Conservation (phyloP, 2,888 invertebrate species). For the Exocentrus adspersus region DNA sequence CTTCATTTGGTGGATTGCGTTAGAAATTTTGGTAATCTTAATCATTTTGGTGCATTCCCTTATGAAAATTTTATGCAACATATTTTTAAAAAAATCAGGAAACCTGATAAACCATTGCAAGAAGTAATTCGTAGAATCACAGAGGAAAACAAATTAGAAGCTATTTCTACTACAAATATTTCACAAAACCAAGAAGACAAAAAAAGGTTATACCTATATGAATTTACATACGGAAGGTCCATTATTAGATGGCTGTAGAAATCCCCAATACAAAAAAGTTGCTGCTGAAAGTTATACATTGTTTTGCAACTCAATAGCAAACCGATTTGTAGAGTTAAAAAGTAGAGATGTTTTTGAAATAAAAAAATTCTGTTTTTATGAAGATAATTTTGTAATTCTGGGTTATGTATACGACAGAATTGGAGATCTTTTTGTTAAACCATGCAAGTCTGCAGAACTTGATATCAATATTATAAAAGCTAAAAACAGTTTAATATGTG, state of each 20-base stretch:
- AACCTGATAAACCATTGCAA: neutral
- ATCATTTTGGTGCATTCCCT: constrained; percentile 3
- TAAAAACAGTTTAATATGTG: neutral
- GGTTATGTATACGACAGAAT: neutral
- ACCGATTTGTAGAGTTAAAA: neutral
- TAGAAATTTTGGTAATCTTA: neutral
- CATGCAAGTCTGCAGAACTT: neutral
- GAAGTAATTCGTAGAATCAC: constrained; percentile 2
- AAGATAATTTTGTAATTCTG: neutral
- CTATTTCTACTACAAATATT: neutral
- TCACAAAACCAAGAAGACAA: neutral
- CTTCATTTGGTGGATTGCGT: constrained; percentile 22
- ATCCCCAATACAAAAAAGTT: neutral
- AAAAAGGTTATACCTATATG: neutral
- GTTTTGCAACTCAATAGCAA: neutral
- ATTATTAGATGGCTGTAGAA: neutral
- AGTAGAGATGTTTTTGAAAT: neutral
- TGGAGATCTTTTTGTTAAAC: neutral
- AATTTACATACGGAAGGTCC: neutral
- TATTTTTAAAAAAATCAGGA: neutral
- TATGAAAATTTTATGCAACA: constrained; percentile 1
- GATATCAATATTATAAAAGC: neutral
- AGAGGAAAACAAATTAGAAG: constrained; percentile 2
- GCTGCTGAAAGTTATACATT: neutral
- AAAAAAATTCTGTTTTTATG: neutral